Conservation (phyloP, 2,888 invertebrate genomes). For the Blomia tropicalis region DNA sequence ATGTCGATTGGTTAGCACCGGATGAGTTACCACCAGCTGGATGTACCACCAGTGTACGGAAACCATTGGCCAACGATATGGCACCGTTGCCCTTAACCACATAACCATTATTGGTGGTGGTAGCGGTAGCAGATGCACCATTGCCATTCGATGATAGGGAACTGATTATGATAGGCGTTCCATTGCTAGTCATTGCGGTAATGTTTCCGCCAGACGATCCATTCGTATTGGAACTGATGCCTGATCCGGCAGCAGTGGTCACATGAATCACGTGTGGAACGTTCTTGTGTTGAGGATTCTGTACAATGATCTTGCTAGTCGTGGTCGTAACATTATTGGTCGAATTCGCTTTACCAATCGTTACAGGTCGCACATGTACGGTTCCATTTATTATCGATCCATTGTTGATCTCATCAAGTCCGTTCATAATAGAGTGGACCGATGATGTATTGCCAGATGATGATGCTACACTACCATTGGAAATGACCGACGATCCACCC, state of each 20-base stretch:
- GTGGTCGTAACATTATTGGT: background rate
- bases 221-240: background rate
- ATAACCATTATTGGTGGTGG: background rate
- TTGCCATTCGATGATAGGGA: background rate
- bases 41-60: background rate
- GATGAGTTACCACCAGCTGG: background rate
- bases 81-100: background rate
- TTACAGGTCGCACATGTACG: background rate
- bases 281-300: conserved; percentile 6
- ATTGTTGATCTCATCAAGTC: background rate
- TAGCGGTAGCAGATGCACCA: background rate
- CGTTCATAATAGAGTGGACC: background rate
- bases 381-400: background rate
- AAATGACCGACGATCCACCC: background rate
- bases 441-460: background rate
- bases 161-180: background rate
- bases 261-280: conserved; percentile 5
- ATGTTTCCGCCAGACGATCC: background rate
- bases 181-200: background rate
- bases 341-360: background rate
- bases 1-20: background rate
- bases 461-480: background rate
- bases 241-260: background rate
- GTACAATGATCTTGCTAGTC: conserved; percentile 4
- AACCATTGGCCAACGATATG: background rate